Evolutionary conservation across 1,140 invertebrate genomes (phyloP).

Genomic region (Cotesia glomerata): DNA sequence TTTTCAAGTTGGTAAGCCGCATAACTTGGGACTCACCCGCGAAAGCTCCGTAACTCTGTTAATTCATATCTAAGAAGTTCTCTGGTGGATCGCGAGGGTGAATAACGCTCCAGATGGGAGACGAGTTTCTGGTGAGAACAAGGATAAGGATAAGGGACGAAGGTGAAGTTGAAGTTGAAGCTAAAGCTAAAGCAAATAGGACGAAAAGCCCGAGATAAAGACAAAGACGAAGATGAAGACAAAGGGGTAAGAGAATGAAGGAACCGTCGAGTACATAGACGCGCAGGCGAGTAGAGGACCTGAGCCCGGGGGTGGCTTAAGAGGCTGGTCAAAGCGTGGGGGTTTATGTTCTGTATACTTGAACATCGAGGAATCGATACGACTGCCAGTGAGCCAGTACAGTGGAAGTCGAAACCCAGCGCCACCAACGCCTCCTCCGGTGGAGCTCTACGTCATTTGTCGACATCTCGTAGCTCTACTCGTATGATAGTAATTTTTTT

Average conservation of each 20-base stretch:
- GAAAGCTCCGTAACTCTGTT: conserved; percentile 61
- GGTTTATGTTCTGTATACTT: conserved; percentile 45
- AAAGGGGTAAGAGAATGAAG: conserved; percentile 16
- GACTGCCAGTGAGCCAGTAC: conserved; percentile 20
- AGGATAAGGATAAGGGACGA: too few relatives aligned
- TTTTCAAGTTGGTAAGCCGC: conserved; percentile 58
- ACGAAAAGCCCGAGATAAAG: conserved; percentile 12
- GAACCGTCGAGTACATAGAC: conserved; percentile 27
- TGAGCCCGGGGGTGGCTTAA: conserved; percentile 31
- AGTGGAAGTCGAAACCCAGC: conserved; percentile 52
- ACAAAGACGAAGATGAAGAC: conserved; percentile 11
- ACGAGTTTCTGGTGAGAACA: not conserved
- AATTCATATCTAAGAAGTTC: conserved; percentile 61
- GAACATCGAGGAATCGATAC: conserved; percentile 49
- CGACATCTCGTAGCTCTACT: conserved; percentile 4
- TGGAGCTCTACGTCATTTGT: not conserved
- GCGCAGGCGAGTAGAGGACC: conserved; percentile 25
- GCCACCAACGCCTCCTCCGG: conserved; percentile 53
- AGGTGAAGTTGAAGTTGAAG: not conserved
- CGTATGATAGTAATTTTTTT: not conserved
- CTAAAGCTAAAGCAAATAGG: not conserved
- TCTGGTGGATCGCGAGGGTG: conserved; percentile 5
- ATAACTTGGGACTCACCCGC: conserved; percentile 49
- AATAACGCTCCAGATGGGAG: not conserved
- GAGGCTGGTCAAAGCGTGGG: conserved; percentile 39